Percentiles rank a stretch among this genome's conserved stretches.
Evolutionary conservation across 2,797 vertebrate genomes (phyloP).

Genomic region (Thunnus albacares): DNA sequence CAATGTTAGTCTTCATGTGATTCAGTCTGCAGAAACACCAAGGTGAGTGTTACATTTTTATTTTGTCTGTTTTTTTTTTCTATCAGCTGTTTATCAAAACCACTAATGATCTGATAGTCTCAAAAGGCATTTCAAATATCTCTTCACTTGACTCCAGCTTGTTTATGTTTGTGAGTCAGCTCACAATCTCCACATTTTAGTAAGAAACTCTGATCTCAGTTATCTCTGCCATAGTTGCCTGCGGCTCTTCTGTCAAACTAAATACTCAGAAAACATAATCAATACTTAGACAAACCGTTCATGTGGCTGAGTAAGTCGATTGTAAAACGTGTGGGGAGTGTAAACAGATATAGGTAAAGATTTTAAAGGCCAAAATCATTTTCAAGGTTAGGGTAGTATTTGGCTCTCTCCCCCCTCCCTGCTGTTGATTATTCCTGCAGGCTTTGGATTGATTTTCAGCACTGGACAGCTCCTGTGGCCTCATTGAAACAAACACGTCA

Average conservation of each 20-base stretch:
- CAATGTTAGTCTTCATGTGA: conserved; percentile 42
- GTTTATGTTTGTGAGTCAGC: background rate
- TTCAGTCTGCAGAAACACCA: conserved; percentile 33
- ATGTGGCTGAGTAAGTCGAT: conserved; percentile 41
- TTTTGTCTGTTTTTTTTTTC: background rate
- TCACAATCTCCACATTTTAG: background rate
- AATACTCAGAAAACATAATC: conserved; percentile 50
- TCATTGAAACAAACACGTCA: conserved; percentile 72
- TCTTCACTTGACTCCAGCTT: background rate
- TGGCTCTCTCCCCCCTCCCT: conserved; percentile 20
- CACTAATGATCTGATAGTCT: background rate
- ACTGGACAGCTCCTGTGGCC: conserved; percentile 81
- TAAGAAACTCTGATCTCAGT: background rate
- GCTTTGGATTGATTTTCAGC: conserved; percentile 79
- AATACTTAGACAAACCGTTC: conserved; percentile 46
- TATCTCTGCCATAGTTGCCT: background rate
- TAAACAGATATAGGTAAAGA: conserved; percentile 52
- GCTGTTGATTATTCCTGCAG: conserved; percentile 75
- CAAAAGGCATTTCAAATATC: background rate
- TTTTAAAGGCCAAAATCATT: conserved; percentile 60
- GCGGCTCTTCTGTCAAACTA: conserved; percentile 4
- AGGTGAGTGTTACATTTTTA: conserved; percentile 64
- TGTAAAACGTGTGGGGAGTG: conserved; percentile 40
- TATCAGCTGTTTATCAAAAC: background rate
- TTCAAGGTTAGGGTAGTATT: conserved; percentile 57